Percentiles rank a stretch among this genome's conserved stretches.
These are phyloP conservation scores for Phortica okadai DNA, from an alignment of 2,888 invertebrate genomes.

Conservation along the genomic window DNA sequence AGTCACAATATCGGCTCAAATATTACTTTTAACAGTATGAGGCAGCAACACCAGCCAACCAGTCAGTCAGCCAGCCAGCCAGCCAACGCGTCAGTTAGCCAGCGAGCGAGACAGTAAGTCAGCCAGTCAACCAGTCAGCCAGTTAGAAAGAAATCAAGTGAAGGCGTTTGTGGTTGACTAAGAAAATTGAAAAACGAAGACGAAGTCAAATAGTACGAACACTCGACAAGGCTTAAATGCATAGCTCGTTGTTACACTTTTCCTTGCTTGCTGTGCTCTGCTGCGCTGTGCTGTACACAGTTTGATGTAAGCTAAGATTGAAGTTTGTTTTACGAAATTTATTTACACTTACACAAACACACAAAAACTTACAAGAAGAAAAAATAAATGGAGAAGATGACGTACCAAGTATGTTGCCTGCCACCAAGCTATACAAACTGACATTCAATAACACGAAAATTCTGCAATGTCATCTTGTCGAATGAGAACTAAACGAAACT, in stretches of 20 bases:
- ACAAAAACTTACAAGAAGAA: neutral
- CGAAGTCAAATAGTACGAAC: neutral
- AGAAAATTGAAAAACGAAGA: constrained; percentile 3
- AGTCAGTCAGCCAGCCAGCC: neutral
- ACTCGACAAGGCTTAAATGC: neutral
- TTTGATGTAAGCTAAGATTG: constrained; percentile 13
- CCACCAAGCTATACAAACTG: neutral
- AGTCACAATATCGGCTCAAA: constrained; percentile 53
- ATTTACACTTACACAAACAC: constrained; percentile 21
- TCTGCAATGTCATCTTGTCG: constrained; percentile 26
- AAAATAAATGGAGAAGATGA: neutral
- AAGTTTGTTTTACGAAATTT: constrained; percentile 32
- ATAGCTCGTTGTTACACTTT: neutral
- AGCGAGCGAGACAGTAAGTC: neutral
- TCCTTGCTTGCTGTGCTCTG: neutral
- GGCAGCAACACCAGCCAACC: neutral
- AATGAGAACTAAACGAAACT: constrained; percentile 36
- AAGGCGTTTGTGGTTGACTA: constrained; percentile 14
- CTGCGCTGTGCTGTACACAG: neutral
- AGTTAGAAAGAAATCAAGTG: constrained; percentile 8
- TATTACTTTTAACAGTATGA: neutral
- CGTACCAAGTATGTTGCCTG: neutral
- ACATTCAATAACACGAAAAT: constrained; percentile 13
- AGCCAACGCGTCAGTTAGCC: neutral
- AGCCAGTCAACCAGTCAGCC: neutral